Percentiles rank a stretch among this genome's conserved stretches.
Evolutionary conservation across 2,113 vertebrate species (phyloP).

Genomic region (Aspidoscelis tigris): DNA sequence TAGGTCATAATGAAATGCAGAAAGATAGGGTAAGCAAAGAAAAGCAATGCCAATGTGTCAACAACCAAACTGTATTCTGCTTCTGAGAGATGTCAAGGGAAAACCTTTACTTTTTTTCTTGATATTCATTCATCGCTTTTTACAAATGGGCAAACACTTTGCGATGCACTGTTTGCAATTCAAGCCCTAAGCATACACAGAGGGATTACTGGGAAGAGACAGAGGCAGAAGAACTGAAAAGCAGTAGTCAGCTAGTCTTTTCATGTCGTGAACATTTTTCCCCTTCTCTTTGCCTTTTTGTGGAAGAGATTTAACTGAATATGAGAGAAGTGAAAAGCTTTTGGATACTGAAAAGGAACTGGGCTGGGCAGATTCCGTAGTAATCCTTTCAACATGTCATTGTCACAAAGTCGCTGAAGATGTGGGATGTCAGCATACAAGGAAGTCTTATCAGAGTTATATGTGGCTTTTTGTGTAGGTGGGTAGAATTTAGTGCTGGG

Average conservation of each 20-base stretch:
- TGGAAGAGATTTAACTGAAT: not conserved
- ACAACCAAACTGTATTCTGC: not conserved
- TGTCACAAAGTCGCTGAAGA: not conserved
- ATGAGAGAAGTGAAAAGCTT: not conserved
- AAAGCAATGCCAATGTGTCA: slow-evolving; percentile 2
- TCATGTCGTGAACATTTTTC: not conserved
- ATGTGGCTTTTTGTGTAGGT: not conserved
- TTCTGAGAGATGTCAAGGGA: not conserved
- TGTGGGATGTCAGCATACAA: not conserved
- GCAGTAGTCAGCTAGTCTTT: not conserved
- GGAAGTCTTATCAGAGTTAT: not conserved
- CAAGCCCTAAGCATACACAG: slow-evolving; percentile 13
- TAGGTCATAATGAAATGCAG: not conserved
- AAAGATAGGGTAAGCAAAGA: slow-evolving; percentile 2
- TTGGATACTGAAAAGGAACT: not conserved
- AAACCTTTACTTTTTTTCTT: not conserved
- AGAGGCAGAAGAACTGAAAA: not conserved
- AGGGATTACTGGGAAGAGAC: not conserved
- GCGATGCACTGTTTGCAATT: slow-evolving; percentile 7
- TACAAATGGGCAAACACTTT: not conserved
- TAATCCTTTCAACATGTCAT: not conserved
- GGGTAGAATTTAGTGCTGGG: not conserved
- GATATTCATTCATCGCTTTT: slow-evolving; percentile 1
- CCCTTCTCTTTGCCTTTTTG: not conserved
- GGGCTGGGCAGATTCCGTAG: not conserved